Evolutionary conservation across 2,113 vertebrate species (phyloP), one percentile per base, ranked within the genome.

Genomic region (Bubo scandiacus): DNA sequence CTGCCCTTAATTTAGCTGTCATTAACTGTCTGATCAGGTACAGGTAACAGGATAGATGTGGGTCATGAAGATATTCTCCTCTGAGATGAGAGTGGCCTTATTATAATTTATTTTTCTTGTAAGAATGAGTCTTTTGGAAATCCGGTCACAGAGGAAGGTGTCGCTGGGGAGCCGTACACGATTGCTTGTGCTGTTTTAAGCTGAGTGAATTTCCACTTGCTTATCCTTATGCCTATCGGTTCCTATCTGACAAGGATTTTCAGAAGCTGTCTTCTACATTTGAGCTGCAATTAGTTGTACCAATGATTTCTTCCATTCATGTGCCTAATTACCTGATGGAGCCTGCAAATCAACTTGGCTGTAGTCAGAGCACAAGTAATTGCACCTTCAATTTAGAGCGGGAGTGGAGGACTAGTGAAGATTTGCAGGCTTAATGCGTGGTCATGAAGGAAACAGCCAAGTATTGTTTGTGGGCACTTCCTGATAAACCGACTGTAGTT

Each of bases 81-180:
- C 54, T 61, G 61, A 75, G 83, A 52, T 34, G 36, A 59, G 10
- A 29, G 7, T 65, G 32, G 21, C 40, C 58, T 57, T 58, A 30
- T 78, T 86, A 20, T 20, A 6, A 30, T 51, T 45, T 25, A 5
- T 45, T 70, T 59, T 75, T 72, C 47, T 38, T 0, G 0, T 67
- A 49, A 68, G 52, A 68, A 17, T 0, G 1, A 42, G 43, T 23
- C 40, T 74, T 68, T 91, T 80, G 78, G 78, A 75, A 80, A 36
- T 4, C 2, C 29, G 34, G 49, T 55, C 49, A 49, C 22, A 63
- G 47, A 81, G 11, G 19, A 66, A 17, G 43, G 43, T 27, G 10
- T 57, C 1, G 0, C 27, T 65, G 82, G 49, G 79, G 34, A 86
- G 59, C 65, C 2, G 3, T 19, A 16, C 21, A 1, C 0, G 3